These are phyloP conservation scores for Vultur gryphus DNA, from an alignment of 2,797 vertebrate genomes.

Conservation along the genomic window DNA sequence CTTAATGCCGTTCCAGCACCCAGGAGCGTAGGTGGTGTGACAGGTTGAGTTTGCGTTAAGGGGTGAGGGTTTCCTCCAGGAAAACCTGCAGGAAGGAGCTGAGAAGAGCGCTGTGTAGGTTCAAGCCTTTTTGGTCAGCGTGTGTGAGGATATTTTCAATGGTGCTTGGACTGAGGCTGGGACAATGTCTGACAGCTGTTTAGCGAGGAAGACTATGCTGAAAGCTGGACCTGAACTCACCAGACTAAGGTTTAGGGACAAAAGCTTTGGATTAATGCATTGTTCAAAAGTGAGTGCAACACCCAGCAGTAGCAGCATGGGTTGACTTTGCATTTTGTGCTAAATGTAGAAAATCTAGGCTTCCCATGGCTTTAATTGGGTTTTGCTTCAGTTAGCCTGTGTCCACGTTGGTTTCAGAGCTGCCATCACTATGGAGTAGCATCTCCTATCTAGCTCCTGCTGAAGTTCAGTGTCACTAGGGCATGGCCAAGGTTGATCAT, in stretches of 20 bases:
- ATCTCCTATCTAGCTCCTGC: background rate
- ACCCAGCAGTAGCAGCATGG: fast-evolving
- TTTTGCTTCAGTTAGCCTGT: background rate
- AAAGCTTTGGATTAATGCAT: background rate
- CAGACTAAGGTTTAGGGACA: background rate
- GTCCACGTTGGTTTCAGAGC: background rate
- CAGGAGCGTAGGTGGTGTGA: background rate
- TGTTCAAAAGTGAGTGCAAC: fast-evolving
- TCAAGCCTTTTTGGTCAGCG: background rate
- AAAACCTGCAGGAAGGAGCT: background rate
- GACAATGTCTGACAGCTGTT: too few relatives aligned
- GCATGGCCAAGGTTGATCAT: background rate
- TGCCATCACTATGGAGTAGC: background rate
- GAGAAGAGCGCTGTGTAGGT: background rate
- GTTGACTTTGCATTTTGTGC: background rate
- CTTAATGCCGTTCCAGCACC: fast-evolving
- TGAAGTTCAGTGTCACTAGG: background rate
- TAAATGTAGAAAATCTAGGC: background rate
- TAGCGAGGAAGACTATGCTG: background rate
- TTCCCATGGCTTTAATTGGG: background rate
- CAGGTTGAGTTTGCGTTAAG: background rate
- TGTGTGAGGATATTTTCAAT: background rate
- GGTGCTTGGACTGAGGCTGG: background rate
- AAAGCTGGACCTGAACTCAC: background rate
- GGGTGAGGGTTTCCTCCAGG: background rate